Percentiles rank a stretch among this genome's conserved stretches.
These are phyloP conservation scores for Venustoraphidia nigricollis DNA, from an alignment of 2,888 invertebrate species.

Conservation along the genomic window DNA sequence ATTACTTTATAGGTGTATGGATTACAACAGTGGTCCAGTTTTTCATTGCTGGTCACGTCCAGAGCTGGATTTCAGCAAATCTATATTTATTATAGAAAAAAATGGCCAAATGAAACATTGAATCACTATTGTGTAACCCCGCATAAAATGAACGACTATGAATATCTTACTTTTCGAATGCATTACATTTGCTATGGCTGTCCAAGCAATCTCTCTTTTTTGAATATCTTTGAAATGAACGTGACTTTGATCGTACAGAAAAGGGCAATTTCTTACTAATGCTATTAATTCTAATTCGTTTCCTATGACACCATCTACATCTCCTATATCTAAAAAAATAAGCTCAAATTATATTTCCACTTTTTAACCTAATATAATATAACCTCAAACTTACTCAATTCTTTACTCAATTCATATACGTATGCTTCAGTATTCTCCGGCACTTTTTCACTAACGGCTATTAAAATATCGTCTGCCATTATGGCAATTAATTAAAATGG, in stretches of 20 bases:
- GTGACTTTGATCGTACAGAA: slow-evolving; percentile 14
- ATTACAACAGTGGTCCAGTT: not conserved
- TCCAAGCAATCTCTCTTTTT: slow-evolving; percentile 15
- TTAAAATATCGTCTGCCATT: no score
- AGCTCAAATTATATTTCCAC: not conserved
- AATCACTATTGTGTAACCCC: no score
- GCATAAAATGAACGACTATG: no score
- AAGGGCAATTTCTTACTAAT: slow-evolving; percentile 15
- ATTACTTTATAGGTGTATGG: slow-evolving; percentile 1
- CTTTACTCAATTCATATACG: slow-evolving; percentile 7
- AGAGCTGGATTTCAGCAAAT: slow-evolving; percentile 1
- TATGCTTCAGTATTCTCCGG: not conserved
- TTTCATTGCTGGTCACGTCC: not conserved
- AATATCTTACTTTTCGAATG: not conserved
- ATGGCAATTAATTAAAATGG: no score
- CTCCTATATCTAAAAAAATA: slow-evolving; percentile 11
- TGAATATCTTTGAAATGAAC: slow-evolving; percentile 14
- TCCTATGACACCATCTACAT: slow-evolving; percentile 14
- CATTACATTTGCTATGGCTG: slow-evolving; percentile 14
- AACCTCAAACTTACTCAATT: slow-evolving; percentile 6
- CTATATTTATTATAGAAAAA: no score
- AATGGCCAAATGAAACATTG: no score
- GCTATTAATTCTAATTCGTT: slow-evolving; percentile 16
- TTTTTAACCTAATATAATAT: not conserved
- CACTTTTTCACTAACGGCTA: no score